Conservation (phyloP, 2,797 vertebrate genomes). For the Zenarchopterus dispar region DNA sequence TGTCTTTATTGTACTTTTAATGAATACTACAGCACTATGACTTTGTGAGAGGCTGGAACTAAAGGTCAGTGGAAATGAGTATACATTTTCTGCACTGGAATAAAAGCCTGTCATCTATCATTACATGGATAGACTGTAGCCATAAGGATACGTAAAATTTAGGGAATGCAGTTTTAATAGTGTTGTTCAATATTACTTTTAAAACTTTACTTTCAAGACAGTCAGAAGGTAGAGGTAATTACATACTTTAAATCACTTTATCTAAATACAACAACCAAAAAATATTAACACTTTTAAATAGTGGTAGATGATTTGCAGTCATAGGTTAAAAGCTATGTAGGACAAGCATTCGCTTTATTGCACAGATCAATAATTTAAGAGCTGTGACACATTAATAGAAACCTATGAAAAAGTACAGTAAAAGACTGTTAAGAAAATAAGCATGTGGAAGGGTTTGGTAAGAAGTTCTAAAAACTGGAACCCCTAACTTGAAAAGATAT, state of each 20-base stretch:
- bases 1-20: slow-evolving; percentile 13
- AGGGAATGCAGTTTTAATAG: background rate
- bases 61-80: slow-evolving; percentile 23
- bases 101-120: slow-evolving; percentile 28
- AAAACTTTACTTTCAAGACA: background rate
- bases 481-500: no score
- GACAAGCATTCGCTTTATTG: background rate
- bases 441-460: no score
- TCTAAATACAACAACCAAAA: no score
- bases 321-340: background rate
- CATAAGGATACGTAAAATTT: slow-evolving; percentile 4
- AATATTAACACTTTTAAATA: background rate
- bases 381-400: no score
- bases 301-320: background rate
- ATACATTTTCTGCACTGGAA: slow-evolving; percentile 26
- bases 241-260: background rate
- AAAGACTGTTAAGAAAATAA: no score
- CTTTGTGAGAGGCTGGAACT: slow-evolving; percentile 8
- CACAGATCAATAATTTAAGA: no score
- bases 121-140: slow-evolving; percentile 5
- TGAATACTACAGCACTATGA: background rate
- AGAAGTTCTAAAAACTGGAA: no score
- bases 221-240: background rate
- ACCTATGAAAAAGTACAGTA: no score
- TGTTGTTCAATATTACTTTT: background rate